Base-by-base conservation (phyloP, 2,797 vertebrate species). In the Aplochiton taeniatus region DNA sequence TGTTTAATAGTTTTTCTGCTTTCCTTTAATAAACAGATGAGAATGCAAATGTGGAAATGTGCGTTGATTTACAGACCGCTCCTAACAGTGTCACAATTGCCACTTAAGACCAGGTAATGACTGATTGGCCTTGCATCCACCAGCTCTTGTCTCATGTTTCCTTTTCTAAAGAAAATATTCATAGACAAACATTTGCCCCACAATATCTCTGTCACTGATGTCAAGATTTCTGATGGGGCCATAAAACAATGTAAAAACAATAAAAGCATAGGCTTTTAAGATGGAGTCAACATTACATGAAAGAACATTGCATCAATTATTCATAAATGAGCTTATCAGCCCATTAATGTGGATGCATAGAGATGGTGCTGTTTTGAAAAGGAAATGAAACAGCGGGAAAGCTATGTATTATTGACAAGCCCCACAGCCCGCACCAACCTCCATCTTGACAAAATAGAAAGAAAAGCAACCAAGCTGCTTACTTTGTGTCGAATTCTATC, bases 401-500 rank as follows among this genome's bases (percentile, higher is more conserved):
- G 52, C 12, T 44, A 52, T 58, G 63, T 63, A 70, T 61, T 58
- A 42, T 46, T 61, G 65, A 53, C 11, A 46, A 52, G 61, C 31
- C 47, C n/a, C 19, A 45, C 58, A 11, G 47, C 17, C 16, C 47
- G 60, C 47, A 49, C 20, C 9, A 54, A 19, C 13, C 54, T 9
- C 19, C 16, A 42, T 13, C n/a, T 12, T 12, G 17, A 44, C 9
- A 18, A 11, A 16, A 19, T 1, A 60, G 6, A 16, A 18, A 58
- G 43, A 44, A 46, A 11, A 63, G 54, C 16, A 61, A 63, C 20
- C 72, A 52, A 71, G 49, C 51, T 58, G 58, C 42, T 96, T 94
- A 98, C 96, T 96, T 93, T 74, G 96, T 96, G 86, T 98, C 96
- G 69, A 98, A 97, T 84, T 98, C 92, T 76, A 98, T 98, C 78